These are phyloP conservation scores for Papilio glaucus DNA, from an alignment of 1,140 invertebrate genomes.

Conservation along the genomic window DNA sequence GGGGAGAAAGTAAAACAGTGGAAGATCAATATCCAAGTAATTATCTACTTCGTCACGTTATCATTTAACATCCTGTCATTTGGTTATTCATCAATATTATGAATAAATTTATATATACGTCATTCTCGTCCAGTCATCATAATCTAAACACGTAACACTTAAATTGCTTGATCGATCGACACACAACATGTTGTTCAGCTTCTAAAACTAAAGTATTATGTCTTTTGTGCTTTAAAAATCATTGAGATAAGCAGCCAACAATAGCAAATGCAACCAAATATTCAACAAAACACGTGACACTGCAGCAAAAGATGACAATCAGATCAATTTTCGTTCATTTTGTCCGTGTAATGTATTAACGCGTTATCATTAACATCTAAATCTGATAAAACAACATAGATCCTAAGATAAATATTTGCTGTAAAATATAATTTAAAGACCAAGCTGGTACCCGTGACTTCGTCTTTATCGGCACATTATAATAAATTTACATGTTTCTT, in stretches of 20 bases:
- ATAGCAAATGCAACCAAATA: neutral
- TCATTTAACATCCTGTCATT: neutral
- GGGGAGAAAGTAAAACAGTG: too few species aligned
- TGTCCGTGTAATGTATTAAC: neutral
- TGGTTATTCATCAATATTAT: neutral
- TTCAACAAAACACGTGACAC: neutral
- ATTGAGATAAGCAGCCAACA: neutral
- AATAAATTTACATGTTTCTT: too few species aligned
- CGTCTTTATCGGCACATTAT: too few species aligned
- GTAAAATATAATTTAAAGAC: neutral
- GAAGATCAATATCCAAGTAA: too few species aligned
- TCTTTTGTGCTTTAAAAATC: neutral
- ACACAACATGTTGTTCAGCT: neutral
- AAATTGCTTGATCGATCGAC: neutral
- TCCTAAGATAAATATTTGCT: neutral
- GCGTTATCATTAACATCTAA: conserved; percentile 1
- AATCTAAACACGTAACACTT: neutral
- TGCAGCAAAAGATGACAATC: conserved; percentile 20
- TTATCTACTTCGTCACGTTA: neutral
- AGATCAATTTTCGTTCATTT: neutral
- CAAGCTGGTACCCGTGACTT: neutral
- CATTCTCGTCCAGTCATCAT: neutral
- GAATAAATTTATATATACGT: neutral
- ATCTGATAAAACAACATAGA: conserved; percentile 25
- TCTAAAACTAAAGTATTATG: neutral